These are phyloP conservation scores for Ataeniobius toweri DNA, from an alignment of 2,797 vertebrate species.

Conservation along the genomic window DNA sequence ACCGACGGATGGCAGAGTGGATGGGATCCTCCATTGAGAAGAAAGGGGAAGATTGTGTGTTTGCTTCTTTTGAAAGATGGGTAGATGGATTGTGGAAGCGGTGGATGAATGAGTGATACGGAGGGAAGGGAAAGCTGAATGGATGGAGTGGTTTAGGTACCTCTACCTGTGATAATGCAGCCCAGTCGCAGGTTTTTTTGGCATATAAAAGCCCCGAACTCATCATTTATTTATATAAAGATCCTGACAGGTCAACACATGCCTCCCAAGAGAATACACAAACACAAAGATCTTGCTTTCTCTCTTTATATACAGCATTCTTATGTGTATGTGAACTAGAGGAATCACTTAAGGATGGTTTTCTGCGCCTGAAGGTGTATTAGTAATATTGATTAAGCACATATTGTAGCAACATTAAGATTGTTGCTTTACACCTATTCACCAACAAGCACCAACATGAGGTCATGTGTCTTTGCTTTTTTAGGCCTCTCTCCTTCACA, in stretches of 20 bases:
- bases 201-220: slow-evolving; percentile 80
- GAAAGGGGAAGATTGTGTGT: slow-evolving; percentile 66
- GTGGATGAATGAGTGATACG: slow-evolving; percentile 72
- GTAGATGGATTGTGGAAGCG: slow-evolving; percentile 65
- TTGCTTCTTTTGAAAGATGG: slow-evolving; percentile 75
- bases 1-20: slow-evolving; percentile 31
- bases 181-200: slow-evolving; percentile 74
- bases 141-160: slow-evolving; percentile 74
- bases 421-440: slow-evolving; percentile 33
- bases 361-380: slow-evolving; percentile 53
- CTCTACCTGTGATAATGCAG: slow-evolving; percentile 77
- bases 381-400: slow-evolving; percentile 30
- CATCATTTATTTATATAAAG: slow-evolving; percentile 81
- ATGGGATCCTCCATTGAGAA: slow-evolving; percentile 80
- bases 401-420: slow-evolving; percentile 26
- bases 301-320: slow-evolving; percentile 9
- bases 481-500: slow-evolving; percentile 40
- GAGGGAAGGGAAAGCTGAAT: slow-evolving; percentile 40
- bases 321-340: slow-evolving; percentile 42
- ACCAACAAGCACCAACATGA: slow-evolving; percentile 16
- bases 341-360: slow-evolving; percentile 64
- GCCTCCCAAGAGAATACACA: slow-evolving; percentile 64
- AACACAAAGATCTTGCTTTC: slow-evolving; percentile 45
- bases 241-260: slow-evolving; percentile 76
- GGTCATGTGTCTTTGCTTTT: slow-evolving; percentile 15